phyloP scores from a whole-genome alignment of 2,113 vertebrate genomes.

The Oxyura jamaicensis region DNA sequence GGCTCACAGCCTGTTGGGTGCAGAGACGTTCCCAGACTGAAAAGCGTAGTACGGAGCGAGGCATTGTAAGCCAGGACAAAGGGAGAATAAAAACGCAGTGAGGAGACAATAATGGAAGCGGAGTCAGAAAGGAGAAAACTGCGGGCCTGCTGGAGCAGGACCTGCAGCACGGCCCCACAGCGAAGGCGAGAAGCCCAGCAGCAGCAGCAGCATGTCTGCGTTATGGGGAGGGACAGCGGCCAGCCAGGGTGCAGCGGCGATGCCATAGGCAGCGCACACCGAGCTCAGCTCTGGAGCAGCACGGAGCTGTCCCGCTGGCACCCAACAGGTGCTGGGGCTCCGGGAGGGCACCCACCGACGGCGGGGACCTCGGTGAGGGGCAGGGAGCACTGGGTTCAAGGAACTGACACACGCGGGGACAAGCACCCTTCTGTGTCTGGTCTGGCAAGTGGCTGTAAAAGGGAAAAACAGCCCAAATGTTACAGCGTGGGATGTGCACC shows the following conservation, averaged over 20 bases:
- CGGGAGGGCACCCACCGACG: no score
- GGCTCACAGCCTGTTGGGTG: accelerated
- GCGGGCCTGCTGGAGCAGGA: not conserved
- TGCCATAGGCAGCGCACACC: no score
- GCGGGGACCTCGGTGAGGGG: no score
- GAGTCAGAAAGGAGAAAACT: not conserved
- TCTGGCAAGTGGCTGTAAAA: not conserved
- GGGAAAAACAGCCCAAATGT: accelerated
- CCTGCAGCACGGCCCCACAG: not conserved
- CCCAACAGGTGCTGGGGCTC: no score
- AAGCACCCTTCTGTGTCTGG: not conserved
- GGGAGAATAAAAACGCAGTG: not conserved
- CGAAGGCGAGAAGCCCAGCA: not conserved
- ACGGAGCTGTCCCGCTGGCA: no score
- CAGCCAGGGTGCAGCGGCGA: no score
- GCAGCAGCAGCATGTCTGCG: not conserved
- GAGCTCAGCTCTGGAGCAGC: no score
- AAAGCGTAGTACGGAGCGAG: not conserved
- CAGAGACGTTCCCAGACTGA: no score
- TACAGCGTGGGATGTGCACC: not conserved
- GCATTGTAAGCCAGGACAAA: not conserved
- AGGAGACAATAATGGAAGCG: not conserved
- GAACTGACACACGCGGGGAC: not conserved
- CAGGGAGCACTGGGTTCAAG: not conserved
- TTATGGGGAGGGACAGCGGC: no score